phyloP scores from a whole-genome alignment of 2,888 invertebrate genomes.

The Lissocephala sabroskyi region DNA sequence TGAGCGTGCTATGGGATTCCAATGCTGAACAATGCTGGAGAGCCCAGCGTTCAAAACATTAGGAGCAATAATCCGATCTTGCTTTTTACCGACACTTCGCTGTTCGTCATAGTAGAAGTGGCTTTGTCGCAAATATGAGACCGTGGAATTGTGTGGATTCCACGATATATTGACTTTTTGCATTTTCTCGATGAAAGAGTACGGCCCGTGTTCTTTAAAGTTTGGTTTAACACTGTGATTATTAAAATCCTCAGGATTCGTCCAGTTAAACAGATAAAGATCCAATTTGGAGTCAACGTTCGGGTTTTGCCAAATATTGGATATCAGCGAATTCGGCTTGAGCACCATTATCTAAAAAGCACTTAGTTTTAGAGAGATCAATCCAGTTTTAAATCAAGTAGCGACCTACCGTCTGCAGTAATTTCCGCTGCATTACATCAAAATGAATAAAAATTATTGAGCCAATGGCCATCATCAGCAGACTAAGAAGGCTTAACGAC shows the following conservation, averaged over 20 bases:
- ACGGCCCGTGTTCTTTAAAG: conserved; percentile 76
- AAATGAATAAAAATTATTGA: no score
- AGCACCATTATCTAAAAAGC: conserved; percentile 76
- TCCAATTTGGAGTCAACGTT: conserved; percentile 77
- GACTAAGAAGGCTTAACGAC: no score
- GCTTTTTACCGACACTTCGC: conserved; percentile 36
- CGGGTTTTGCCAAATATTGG: conserved; percentile 77
- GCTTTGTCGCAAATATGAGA: conserved; percentile 79
- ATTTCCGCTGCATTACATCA: no score
- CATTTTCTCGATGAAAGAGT: conserved; percentile 77
- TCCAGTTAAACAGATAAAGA: conserved; percentile 85
- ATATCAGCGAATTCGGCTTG: conserved; percentile 73
- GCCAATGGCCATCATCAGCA: no score
- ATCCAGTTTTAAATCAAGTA: no score
- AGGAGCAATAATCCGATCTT: conserved; percentile 42
- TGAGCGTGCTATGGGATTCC: conserved; percentile 44
- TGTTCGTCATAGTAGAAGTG: conserved; percentile 77
- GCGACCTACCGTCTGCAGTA: no score
- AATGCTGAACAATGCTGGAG: conserved; percentile 29
- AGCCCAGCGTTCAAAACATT: conserved; percentile 53
- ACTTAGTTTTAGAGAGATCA: neutral
- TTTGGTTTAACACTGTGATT: conserved; percentile 74
- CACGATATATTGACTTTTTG: conserved; percentile 81
- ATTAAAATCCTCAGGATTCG: conserved; percentile 78
- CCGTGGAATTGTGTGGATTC: conserved; percentile 80